Evolutionary conservation across 2,797 vertebrate genomes (phyloP), one percentile per base, ranked within the genome.

Genomic region (Pseudocheirus occidentalis): DNA sequence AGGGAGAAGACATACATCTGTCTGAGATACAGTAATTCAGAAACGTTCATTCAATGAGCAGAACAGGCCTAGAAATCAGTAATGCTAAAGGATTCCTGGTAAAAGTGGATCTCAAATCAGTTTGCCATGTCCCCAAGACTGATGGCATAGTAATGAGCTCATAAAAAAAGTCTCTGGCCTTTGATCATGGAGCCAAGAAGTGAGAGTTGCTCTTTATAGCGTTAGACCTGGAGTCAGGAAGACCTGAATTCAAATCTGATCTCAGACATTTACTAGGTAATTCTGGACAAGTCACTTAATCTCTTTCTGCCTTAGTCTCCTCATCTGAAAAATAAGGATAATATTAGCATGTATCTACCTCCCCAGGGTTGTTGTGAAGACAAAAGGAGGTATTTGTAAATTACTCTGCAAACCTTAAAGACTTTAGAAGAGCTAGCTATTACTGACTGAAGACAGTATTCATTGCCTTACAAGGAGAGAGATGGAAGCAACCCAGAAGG

Each of bases 11-110:
- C 34, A 90, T 34, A 14, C 5, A 81, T 24, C 46, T 7, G n/a
- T 90, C 31, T 34, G 40, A 94, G 93, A 94, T 87, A 4, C 52
- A 92, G 66, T 93, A 90, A 53, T 27, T 93, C 2, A n/a, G 93
- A 93, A 91, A 9, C 16, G 3, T 24, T 73, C 53, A 40, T 87
- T n/a, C 59, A 92, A 21, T 31, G 50, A 40, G 40, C 21, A 81
- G 81, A 97, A 89, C 5, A 90, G 52, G 54, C 31, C 40, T 66
- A 59, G 62, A 93, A 93, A 92, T 73, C 55, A 91, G 21, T 18
- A 46, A n/a, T 91, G 0, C 24, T 46, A 16, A 27, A 56, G 89
- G 91, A 58, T 14, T 4, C 66, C n/a, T n/a, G 29, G 14, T 57
- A 34, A 46, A 57, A 91, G 58, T 16, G 24, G 90, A 73, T 90